A percentile compares a stretch with the other conserved stretches of the same genome.
phyloP scores from a whole-genome alignment of 2,888 invertebrate genomes.

The Pseudococcus jackbeardsleyi region DNA sequence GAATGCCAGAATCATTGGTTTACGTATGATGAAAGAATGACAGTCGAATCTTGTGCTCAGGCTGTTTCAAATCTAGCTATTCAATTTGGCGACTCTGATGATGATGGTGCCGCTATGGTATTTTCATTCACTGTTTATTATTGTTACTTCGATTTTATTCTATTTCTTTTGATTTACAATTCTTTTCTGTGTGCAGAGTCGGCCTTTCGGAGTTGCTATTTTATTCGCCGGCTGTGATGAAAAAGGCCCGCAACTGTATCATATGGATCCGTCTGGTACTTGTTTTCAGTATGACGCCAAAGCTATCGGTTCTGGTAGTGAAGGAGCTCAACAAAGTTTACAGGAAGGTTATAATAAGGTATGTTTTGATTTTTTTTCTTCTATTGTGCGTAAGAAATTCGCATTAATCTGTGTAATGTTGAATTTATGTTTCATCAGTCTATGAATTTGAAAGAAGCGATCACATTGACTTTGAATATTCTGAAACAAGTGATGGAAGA shows the following conservation, averaged over 20 bases:
- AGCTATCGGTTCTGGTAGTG: conserved; percentile 98
- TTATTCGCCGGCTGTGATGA: conserved; percentile 95
- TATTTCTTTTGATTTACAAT: neutral
- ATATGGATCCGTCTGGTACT: conserved; percentile 99
- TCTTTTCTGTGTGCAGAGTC: conserved; percentile 67
- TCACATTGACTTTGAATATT: conserved; percentile 90
- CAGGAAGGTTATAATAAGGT: conserved; percentile 78
- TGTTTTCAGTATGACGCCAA: conserved; percentile 98
- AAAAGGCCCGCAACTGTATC: conserved; percentile 94
- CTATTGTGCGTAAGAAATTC: neutral
- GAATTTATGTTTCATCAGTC: conserved; percentile 74
- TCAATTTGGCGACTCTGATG: conserved; percentile 98
- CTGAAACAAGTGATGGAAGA: conserved; percentile 99
- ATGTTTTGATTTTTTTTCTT: neutral
- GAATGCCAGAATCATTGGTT: conserved; percentile 99
- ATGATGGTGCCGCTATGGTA: conserved; percentile 85
- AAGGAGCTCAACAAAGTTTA: conserved; percentile 97
- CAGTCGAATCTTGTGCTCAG: conserved; percentile 97
- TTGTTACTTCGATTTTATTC: neutral
- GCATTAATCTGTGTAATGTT: neutral
- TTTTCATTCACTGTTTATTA: neutral
- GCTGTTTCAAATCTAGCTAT: conserved; percentile 99
- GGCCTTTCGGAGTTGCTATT: conserved; percentile 99
- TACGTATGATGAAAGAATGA: conserved; percentile 95
- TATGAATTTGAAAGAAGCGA: conserved; percentile 94